These are phyloP conservation scores for Vanessa atalanta DNA, from an alignment of 1,140 invertebrate genomes.

Conservation along the genomic window DNA sequence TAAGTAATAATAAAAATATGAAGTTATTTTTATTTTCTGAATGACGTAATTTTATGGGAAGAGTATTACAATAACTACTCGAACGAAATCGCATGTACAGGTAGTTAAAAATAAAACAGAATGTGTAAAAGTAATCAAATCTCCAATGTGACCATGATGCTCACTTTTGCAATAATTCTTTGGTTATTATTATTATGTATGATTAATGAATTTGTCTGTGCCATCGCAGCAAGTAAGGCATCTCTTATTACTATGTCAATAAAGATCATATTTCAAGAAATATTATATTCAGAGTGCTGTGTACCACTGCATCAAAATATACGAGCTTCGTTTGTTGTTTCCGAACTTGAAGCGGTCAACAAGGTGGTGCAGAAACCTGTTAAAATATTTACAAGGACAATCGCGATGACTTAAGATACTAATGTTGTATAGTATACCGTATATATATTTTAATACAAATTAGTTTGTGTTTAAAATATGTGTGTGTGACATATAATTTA, in stretches of 20 bases:
- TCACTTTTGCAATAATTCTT: conserved; percentile 16
- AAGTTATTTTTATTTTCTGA: too few species aligned
- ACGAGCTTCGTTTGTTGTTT: conserved; percentile 36
- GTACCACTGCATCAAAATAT: conserved; percentile 14
- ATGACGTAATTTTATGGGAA: too few species aligned
- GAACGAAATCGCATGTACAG: neutral
- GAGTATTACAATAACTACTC: too few species aligned
- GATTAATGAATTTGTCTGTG: conserved; percentile 19
- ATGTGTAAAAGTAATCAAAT: conserved; percentile 12
- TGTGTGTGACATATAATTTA: too few species aligned
- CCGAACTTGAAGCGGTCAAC: conserved; percentile 32
- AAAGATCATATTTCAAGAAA: conserved; percentile 10
- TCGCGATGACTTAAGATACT: conserved; percentile 40
- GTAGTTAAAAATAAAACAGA: neutral
- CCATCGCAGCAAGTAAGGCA: neutral
- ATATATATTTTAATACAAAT: conserved; percentile 31
- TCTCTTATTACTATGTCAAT: conserved; percentile 8
- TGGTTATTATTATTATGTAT: conserved; percentile 19
- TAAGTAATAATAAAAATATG: too few species aligned
- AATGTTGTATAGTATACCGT: conserved; percentile 14
- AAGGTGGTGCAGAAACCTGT: conserved; percentile 53
- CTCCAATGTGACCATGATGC: conserved; percentile 23
- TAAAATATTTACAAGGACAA: conserved; percentile 56
- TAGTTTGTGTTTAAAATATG: too few species aligned
- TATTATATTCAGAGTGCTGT: neutral